These are phyloP conservation scores for Metalampra italica DNA, from an alignment of 2,888 invertebrate genomes.

Conservation along the genomic window DNA sequence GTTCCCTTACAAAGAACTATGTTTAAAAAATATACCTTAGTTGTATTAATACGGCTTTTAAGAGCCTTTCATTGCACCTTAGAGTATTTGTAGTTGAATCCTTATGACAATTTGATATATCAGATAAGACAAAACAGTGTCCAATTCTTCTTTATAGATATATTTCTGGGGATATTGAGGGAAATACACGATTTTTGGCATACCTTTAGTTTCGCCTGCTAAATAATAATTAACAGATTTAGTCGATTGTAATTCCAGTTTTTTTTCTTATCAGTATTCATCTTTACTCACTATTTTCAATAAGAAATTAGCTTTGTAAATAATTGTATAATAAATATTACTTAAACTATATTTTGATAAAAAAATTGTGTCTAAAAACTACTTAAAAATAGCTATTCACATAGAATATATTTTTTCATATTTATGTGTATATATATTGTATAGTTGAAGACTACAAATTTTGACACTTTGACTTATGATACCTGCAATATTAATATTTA, in stretches of 20 bases:
- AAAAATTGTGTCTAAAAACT: slow-evolving; percentile 45
- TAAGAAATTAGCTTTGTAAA: slow-evolving; percentile 47
- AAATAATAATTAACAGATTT: not conserved
- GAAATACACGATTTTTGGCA: too few relatives aligned
- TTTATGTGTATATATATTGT: slow-evolving; percentile 30
- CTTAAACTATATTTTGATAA: slow-evolving; percentile 60
- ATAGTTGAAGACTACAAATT: slow-evolving; percentile 18
- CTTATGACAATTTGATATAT: too few relatives aligned
- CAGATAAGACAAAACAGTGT: too few relatives aligned
- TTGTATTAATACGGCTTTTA: too few relatives aligned
- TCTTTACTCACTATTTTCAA: slow-evolving; percentile 35
- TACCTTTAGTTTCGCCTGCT: too few relatives aligned
- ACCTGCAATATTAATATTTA: slow-evolving; percentile 64
- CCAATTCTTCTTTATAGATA: too few relatives aligned
- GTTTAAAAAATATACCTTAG: too few relatives aligned
- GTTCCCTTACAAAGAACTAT: too few relatives aligned
- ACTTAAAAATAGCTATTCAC: slow-evolving; percentile 42
- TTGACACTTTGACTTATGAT: slow-evolving; percentile 49
- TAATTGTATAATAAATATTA: slow-evolving; percentile 46
- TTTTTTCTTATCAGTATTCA: slow-evolving; percentile 57
- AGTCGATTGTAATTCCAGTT: slow-evolving; percentile 34
- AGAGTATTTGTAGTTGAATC: too few relatives aligned
- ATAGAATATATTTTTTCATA: slow-evolving; percentile 71
- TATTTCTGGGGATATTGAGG: too few relatives aligned
- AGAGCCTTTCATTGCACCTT: too few relatives aligned